Evolutionary conservation across 2,797 vertebrate genomes (phyloP), one percentile per base, ranked within the genome.

Genomic region (Odontamblyopus rebecca): DNA sequence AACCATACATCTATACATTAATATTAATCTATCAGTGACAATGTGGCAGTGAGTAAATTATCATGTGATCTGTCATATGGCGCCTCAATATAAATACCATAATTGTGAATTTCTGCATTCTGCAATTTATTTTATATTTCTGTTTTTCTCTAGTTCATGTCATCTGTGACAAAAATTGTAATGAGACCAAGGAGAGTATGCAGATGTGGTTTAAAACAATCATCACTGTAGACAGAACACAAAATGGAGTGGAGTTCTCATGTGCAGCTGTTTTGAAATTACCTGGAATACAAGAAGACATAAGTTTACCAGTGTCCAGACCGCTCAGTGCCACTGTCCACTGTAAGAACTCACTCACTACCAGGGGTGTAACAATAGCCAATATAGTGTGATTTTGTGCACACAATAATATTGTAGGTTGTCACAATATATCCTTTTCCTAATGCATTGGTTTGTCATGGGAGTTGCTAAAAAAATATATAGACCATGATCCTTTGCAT

Each of bases 251-350:
- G 2, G 62, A 73, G 71, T 87, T 90, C 67, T 71, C 32, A 9
- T 94, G 93, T 72, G 79, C 72, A 71, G 91, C 87, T 44, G 23
- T n/a, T 29, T 41, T 94, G 76, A 67, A 84, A 61, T 72, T 90
- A 77, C 8, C 4, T 16, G 41, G 41, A 0, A 50, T 15, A 56
- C 2, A n/a, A 6, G 35, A 38, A 38, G 56, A 23, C 12, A 0
- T 32, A 3, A 13, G 26, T 29, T 44, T 32, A 27, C 11, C 66
- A 48, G 51, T 0, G 18, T 93, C 92, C 48, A 9, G 6, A 5
- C 38, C 77, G 4, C 44, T 91, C 54, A 83, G 23, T 61, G 15
- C 91, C 74, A 78, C 48, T 0, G 86, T 94, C 32, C 0, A 67
- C 62, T 92, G 94, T 95, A 68, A 94, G 93, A 81, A 63, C 68